Conservation (phyloP, 2,888 invertebrate species). For the Strigamia crassipes region DNA sequence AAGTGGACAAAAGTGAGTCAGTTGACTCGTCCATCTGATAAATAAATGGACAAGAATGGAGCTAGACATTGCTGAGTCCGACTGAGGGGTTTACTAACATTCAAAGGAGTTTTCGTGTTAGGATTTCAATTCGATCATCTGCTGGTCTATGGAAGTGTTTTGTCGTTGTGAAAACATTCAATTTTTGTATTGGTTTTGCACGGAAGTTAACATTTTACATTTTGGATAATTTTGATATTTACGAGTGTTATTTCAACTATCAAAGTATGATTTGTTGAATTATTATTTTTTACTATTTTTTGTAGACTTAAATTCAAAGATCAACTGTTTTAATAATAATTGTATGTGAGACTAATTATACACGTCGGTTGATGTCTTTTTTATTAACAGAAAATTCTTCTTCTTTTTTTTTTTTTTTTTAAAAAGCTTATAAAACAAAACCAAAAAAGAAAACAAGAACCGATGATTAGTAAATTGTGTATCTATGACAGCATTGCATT, state of each 20-base stretch:
- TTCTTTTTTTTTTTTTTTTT: too few relatives aligned
- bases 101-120: not conserved
- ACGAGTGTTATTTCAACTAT: too few relatives aligned
- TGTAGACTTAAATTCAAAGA: too few relatives aligned
- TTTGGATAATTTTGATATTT: too few relatives aligned
- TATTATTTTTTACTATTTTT: too few relatives aligned
- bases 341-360: too few relatives aligned
- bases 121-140: not conserved
- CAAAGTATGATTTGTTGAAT: too few relatives aligned
- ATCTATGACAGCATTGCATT: not conserved
- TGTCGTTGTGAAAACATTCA: not conserved
- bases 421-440: not conserved
- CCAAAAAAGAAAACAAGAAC: not conserved
- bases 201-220: too few relatives aligned
- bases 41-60: constrained; percentile 8
- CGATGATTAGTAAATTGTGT: not conserved
- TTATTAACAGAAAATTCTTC: too few relatives aligned
- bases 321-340: too few relatives aligned
- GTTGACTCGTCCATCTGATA: constrained; percentile 10
- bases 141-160: not conserved
- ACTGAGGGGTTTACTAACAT: not conserved
- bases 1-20: constrained; percentile 10
- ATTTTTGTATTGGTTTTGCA: not conserved
- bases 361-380: too few relatives aligned
- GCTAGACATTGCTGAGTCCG: constrained; percentile 10